phyloP scores from a whole-genome alignment of 2,113 vertebrate genomes.

The Myrmecobius fasciatus region DNA sequence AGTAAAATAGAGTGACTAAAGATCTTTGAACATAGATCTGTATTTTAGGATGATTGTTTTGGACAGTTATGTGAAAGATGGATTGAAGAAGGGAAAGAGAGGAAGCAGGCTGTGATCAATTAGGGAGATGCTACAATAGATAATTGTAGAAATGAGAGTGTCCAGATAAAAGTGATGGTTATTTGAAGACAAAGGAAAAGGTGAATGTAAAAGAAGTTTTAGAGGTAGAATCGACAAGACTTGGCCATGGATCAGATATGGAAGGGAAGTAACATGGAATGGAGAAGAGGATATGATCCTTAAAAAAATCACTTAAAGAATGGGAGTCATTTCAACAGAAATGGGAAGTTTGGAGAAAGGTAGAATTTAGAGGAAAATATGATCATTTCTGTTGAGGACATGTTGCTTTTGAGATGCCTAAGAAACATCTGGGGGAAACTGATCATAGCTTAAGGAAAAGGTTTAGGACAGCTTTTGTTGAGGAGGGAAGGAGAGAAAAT shows the following conservation, averaged over 20 bases:
- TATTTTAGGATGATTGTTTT: not conserved
- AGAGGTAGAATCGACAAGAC: not conserved
- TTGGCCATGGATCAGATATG: not conserved
- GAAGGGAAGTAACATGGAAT: not conserved
- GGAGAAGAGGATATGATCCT: not conserved
- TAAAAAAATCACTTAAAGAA: not conserved
- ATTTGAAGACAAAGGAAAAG: not conserved
- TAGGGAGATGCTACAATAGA: not conserved
- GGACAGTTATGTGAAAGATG: not conserved
- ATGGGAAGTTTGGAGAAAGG: not conserved
- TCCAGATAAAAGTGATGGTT: not conserved
- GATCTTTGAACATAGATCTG: not conserved
- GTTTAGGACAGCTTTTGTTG: not conserved
- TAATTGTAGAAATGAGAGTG: not conserved
- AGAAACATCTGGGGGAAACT: not conserved
- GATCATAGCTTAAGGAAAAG: not conserved
- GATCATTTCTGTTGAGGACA: not conserved
- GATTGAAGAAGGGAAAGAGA: not conserved
- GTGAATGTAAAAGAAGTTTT: not conserved
- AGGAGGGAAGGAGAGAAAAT: not conserved
- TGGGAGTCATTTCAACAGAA: not conserved
- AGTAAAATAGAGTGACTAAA: not conserved
- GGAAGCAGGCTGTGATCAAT: not conserved
- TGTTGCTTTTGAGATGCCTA: not conserved
- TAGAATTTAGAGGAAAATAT: not conserved